phyloP scores from a whole-genome alignment of 2,888 invertebrate species.

The Drosophila affinis region DNA sequence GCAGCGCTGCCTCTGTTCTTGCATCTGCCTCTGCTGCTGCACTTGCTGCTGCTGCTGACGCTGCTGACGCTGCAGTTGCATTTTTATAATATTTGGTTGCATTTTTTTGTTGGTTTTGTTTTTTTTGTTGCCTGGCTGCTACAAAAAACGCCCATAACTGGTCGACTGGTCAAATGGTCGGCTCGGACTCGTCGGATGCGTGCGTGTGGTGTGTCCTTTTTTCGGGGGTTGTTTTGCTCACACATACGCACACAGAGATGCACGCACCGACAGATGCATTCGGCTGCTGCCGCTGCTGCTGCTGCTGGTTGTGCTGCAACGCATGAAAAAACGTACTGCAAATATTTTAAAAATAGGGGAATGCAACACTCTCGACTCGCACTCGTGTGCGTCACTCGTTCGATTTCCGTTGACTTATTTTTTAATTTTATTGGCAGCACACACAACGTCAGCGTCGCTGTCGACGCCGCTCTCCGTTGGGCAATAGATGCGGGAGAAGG shows the following conservation, averaged over 20 bases:
- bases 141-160: slow-evolving; percentile 77
- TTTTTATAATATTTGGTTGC: slow-evolving; percentile 43
- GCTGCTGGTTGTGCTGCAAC: not conserved
- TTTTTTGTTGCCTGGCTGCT: slow-evolving; percentile 17
- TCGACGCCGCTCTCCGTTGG: slow-evolving; percentile 1
- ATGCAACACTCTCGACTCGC: slow-evolving; percentile 54
- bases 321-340: slow-evolving; percentile 48
- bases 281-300: not conserved
- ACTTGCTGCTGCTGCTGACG: slow-evolving; percentile 3
- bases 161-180: slow-evolving; percentile 37
- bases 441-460: slow-evolving; percentile 17
- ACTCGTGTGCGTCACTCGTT: slow-evolving; percentile 58
- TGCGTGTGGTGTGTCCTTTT: slow-evolving; percentile 46
- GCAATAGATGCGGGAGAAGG: not conserved
- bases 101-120: slow-evolving; percentile 20
- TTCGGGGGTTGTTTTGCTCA: slow-evolving; percentile 73
- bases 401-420: slow-evolving; percentile 71
- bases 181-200: slow-evolving; percentile 48
- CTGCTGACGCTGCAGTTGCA: slow-evolving; percentile 33
- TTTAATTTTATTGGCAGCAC: slow-evolving; percentile 50
- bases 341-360: slow-evolving; percentile 78
- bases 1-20: slow-evolving; percentile 1
- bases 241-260: slow-evolving; percentile 20
- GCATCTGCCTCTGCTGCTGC: slow-evolving; percentile 11
- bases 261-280: slow-evolving; percentile 22